Percentiles rank a stretch among this genome's conserved stretches.
These are phyloP conservation scores for Andrena dorsata DNA, from an alignment of 2,888 invertebrate genomes.

Conservation along the genomic window DNA sequence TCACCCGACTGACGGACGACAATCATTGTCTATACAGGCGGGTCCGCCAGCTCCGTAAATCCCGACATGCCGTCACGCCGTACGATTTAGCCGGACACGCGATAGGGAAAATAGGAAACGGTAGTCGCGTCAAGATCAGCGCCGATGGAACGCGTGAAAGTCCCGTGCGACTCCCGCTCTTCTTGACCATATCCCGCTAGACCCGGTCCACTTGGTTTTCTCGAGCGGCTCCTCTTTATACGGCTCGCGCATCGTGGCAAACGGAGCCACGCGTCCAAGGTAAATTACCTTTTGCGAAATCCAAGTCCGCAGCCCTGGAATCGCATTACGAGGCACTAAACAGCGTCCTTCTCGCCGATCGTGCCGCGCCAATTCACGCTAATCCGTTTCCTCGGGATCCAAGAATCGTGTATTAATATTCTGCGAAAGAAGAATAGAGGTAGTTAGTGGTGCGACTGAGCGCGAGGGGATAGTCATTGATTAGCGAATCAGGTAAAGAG, in stretches of 20 bases:
- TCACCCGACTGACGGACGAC: neutral
- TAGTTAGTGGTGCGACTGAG: neutral
- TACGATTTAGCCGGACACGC: constrained; percentile 8
- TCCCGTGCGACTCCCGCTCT: constrained; percentile 56
- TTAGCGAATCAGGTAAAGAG: no score
- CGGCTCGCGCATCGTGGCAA: neutral
- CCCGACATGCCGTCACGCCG: neutral
- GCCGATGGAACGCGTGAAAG: constrained; percentile 71
- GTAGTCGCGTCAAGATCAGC: constrained; percentile 50
- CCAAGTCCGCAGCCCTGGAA: neutral
- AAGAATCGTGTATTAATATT: constrained; percentile 3
- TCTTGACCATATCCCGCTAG: constrained; percentile 19
- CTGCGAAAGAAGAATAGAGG: neutral
- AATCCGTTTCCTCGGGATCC: neutral
- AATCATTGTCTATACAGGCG: constrained; percentile 1
- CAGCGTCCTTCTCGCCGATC: neutral
- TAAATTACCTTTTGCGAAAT: constrained; percentile 18
- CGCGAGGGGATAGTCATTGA: neutral
- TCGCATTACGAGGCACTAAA: neutral
- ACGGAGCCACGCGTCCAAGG: constrained; percentile 20
- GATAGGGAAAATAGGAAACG: constrained; percentile 66
- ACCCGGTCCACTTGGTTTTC: constrained; percentile 39
- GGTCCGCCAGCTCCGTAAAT: constrained; percentile 2
- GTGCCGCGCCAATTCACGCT: neutral
- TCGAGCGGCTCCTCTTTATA: constrained; percentile 24